These are phyloP conservation scores for Terrapene triunguis DNA, from an alignment of 2,113 vertebrate genomes.

Conservation along the genomic window DNA sequence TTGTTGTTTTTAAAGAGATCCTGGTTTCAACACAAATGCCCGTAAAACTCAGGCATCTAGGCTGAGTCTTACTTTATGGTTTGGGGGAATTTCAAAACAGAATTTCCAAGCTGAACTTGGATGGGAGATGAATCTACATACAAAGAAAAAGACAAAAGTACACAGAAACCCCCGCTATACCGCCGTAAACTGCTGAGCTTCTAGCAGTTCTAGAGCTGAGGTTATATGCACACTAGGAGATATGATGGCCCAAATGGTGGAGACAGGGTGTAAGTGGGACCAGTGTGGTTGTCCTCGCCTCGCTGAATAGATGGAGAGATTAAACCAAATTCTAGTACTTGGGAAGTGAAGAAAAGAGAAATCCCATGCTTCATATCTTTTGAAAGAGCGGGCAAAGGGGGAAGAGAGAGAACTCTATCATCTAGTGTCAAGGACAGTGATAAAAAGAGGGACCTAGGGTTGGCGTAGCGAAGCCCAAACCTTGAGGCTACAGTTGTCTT, in stretches of 20 bases:
- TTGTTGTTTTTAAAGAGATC: not conserved
- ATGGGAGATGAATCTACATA: not conserved
- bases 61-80: not conserved
- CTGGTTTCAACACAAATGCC: not conserved
- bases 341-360: not conserved
- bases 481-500: not conserved
- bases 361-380: fast-evolving
- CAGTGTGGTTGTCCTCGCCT: fast-evolving
- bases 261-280: not conserved
- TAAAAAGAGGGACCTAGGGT: not conserved
- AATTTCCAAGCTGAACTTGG: not conserved
- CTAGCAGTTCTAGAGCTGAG: fast-evolving
- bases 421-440: not conserved
- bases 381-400: not conserved
- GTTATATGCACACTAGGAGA: not conserved
- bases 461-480: not conserved
- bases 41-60: not conserved
- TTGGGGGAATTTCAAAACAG: not conserved
- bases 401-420: not conserved
- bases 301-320: not conserved
- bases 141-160: not conserved
- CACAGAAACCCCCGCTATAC: not conserved
- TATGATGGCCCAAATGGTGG: fast-evolving
- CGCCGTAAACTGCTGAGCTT: fast-evolving
- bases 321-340: not conserved